Base-by-base conservation (phyloP, 2,797 vertebrate genomes). In the Fratercula arctica region DNA sequence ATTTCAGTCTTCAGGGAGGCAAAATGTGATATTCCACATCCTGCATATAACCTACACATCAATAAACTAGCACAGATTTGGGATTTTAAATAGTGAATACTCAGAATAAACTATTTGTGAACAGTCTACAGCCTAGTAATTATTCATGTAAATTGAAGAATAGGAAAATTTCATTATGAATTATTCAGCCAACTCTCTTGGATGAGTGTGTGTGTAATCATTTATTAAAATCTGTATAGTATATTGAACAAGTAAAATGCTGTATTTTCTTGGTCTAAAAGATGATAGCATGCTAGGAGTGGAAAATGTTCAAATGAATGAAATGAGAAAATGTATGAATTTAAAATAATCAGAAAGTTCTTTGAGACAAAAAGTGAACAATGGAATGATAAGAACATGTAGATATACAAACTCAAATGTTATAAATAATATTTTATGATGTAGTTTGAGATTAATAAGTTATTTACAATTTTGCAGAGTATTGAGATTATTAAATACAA, bases 131-230 rank as follows among this genome's bases (percentile, higher is more conserved):
- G 51, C 13, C 56, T 79, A 69, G 63, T 59, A 92, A 92, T 96
- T 95, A 95, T 93, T 96, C 33, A 96, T 74, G 37, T 54, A 95
- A 92, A 97, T 87, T 94, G 74, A 93, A 94, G 78, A 96, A 87
- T 66, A 85, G 6, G 54, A 85, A 94, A 83, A 20, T 85, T 50
- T 83, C 10, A 41, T 53, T 31, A 93, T 94, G 25, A 96, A 93
- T 96, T 89, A 92, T 92, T 91, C 73, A 93, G n/a, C 10, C 53
- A 89, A 3, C 6, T 72, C 21, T 94, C 50, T 78, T 76, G 82
- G 13, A 85, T 68, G 51, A 67, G 8, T 85, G 50, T 70, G 10
- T 77, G 18, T 75, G 33, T 41, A 96, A 92, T 91, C 16, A 76
- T 78, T 97, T 94, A 87, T 89, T 91, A 80, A 95, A 94, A 91